phyloP scores from a whole-genome alignment of 2,797 vertebrate species.

The Malurus leucopterus region DNA sequence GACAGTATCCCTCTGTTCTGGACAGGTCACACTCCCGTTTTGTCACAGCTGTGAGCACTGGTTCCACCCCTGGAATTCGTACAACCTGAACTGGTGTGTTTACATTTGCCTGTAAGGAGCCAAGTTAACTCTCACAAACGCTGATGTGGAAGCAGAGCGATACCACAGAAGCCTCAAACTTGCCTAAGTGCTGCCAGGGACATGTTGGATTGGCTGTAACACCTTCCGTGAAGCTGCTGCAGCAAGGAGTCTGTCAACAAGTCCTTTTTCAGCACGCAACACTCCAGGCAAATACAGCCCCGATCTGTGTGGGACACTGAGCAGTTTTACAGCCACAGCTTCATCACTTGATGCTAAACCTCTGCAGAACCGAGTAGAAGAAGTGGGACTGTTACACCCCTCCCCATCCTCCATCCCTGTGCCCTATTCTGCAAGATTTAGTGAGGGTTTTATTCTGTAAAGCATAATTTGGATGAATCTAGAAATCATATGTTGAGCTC shows the following conservation, averaged over 20 bases:
- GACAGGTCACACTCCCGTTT: neutral
- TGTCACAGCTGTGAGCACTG: neutral
- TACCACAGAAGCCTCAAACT: constrained; percentile 18
- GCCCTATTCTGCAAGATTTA: neutral
- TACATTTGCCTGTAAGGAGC: neutral
- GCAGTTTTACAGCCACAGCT: neutral
- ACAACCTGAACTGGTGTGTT: neutral
- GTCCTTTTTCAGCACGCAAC: neutral
- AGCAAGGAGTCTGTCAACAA: constrained; percentile 5
- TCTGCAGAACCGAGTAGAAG: neutral
- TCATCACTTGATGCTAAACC: neutral
- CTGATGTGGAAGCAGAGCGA: neutral
- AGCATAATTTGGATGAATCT: neutral
- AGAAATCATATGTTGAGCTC: neutral
- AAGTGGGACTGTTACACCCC: neutral
- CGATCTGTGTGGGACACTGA: neutral
- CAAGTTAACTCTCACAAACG: neutral
- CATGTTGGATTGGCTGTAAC: neutral
- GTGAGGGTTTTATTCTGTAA: neutral
- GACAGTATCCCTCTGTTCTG: neutral
- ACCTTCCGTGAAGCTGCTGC: neutral
- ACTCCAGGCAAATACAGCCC: neutral
- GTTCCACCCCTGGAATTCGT: neutral
- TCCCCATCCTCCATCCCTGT: neutral
- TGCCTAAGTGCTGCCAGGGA: neutral